Evolutionary conservation across 1,140 invertebrate species (phyloP), one percentile per base, ranked within the genome.

Genomic region (Caerostris darwini): DNA sequence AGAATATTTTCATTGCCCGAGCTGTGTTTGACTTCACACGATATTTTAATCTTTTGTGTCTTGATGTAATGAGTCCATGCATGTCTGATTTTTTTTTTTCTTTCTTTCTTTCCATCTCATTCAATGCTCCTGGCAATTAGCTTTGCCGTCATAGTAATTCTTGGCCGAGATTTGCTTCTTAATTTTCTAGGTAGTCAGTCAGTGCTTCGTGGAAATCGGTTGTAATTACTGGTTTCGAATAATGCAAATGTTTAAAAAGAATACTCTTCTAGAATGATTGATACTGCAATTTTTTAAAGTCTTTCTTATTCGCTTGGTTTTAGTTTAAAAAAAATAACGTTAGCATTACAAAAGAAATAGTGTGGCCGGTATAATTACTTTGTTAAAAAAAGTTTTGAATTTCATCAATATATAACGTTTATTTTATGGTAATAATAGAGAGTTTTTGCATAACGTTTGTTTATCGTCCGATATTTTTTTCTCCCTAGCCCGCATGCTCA

Each of bases 21-120:
- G 8, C 71, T 19, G 64, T 89, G 71, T 89, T 89, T 89, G 59
- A 89, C 87, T 89, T 89, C 14, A 69, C 34, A 81, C 71, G 90
- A 71, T 89, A 69, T 89, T 90, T 90, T 57, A 59, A 90, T 64
- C 61, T 54, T 90, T 71, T 90, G 50, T 88, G 86, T 7, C 54
- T n/a, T n/a, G 7, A 58, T 58, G 34, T 85, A 85, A 85, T 59
- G 83, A 85, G 83, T 85, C 58, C 83, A 58, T 34, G 83, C 83
- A 58, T 59, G n/a, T 5, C 17, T 58, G 50, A 19, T 7, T 50
- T 12, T 58, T 54, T 54, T 85, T 17, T 34, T 10, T 81, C 19
- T 57, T 85, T 57, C 7, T 56, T 57, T 50, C 34, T 14, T 5
- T 10, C 54, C 7, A 57, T 57, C 8, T 34, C 61, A 17, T 64